phyloP scores from a whole-genome alignment of 2,888 invertebrate genomes.

The Ochropleura plecta region DNA sequence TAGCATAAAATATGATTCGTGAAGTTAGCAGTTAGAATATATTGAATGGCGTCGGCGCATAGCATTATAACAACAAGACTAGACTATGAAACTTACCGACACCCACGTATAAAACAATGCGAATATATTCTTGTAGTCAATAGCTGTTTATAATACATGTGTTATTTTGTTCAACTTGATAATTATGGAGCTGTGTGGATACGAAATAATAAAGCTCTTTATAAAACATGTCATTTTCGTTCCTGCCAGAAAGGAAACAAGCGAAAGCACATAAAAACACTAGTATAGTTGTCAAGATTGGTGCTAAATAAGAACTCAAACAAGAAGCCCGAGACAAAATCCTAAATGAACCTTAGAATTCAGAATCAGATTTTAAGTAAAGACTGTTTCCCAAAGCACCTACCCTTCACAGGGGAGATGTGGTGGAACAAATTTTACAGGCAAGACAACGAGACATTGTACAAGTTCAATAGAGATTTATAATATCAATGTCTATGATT shows the following conservation, averaged over 20 bases:
- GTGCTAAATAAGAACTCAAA: neutral
- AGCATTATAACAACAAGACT: constrained; percentile 47
- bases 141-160: neutral
- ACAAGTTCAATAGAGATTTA: constrained; percentile 49
- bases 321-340: neutral
- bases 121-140: constrained; percentile 27
- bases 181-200: neutral
- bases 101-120: constrained; percentile 49
- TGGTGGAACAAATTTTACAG: neutral
- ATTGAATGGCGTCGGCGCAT: constrained; percentile 52
- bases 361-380: neutral
- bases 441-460: neutral
- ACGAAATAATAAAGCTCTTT: neutral
- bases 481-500: constrained; percentile 57
- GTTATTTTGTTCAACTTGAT: constrained; percentile 18
- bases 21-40: constrained; percentile 35
- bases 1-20: constrained; percentile 51
- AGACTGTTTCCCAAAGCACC: neutral
- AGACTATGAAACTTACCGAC: constrained; percentile 45
- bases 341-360: neutral
- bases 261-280: neutral
- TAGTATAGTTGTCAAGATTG: neutral
- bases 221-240: neutral
- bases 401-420: neutral
- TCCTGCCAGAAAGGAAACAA: neutral